Conservation (phyloP, 2,113 vertebrate genomes). For the Aleadryas rufinucha region DNA sequence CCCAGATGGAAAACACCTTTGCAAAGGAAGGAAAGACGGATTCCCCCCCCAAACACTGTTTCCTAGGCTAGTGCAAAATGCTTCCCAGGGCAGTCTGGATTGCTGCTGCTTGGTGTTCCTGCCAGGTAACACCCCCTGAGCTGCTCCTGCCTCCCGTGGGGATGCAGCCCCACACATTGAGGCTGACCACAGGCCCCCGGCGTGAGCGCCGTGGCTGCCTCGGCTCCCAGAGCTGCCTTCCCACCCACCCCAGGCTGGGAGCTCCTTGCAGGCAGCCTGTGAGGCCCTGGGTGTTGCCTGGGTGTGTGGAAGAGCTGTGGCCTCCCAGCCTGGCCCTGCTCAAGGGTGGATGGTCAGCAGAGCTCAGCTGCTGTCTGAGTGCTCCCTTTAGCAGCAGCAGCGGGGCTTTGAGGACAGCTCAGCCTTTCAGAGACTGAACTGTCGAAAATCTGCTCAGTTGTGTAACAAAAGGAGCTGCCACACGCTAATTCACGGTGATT, state of each 20-base stretch:
- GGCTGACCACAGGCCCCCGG: background rate
- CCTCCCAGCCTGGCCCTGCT: background rate
- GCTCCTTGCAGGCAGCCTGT: background rate
- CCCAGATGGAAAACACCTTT: background rate
- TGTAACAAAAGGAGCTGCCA: constrained; percentile 26
- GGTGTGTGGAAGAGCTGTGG: background rate
- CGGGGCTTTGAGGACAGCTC: background rate
- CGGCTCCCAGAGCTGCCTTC: background rate
- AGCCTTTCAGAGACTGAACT: background rate
- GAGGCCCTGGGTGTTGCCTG: background rate
- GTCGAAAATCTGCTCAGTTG: background rate
- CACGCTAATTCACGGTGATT: background rate
- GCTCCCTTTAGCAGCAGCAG: background rate
- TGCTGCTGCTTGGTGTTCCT: background rate
- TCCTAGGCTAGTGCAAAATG: background rate
- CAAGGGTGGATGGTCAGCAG: background rate
- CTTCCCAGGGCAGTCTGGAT: background rate
- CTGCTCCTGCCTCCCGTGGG: too few relatives aligned
- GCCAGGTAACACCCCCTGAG: too few relatives aligned
- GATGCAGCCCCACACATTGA: accelerated
- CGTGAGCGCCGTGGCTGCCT: accelerated
- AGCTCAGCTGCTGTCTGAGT: background rate
- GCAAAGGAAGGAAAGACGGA: background rate
- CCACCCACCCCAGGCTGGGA: background rate
- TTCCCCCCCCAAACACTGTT: background rate